Evolutionary conservation across 2,113 vertebrate genomes (phyloP), one percentile per base, ranked within the genome.

Genomic region (Irena cyanogastra): DNA sequence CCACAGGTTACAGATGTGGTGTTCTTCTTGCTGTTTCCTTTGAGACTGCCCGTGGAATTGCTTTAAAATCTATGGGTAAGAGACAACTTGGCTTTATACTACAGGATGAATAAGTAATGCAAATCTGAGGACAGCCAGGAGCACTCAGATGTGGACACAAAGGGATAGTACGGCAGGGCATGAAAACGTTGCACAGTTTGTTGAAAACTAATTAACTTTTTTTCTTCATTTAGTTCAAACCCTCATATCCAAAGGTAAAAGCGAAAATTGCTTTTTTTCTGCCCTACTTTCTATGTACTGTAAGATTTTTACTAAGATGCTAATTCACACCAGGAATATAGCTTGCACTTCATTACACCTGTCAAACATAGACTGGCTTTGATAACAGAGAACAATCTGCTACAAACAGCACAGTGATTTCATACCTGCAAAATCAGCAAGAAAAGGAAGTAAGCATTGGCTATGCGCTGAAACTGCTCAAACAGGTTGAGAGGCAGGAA

Each of bases 401-500:
- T 76, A 37, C 52, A 77, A 92, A 79, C 19, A 83, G 22, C 49
- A 47, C 8, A n/a, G 13, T 53, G 49, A 63, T 72, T 87, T 72
- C 95, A 66, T 97, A 99, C 99, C 99, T 99, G 99, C 33, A 99
- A 97, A 74, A 98, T 82, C 64, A 99, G 97, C 90, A 99, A 98
- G 96, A 98, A 97, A 52, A 99, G 97, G 96, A 99, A 99, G 97
- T 99, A 99, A 37, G 98, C 98, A n/a, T 99, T 99, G 93, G 99
- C 99, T 69, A 99, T 98, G 91, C 99, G 98, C 97, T 98, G 98
- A 93, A 99, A 99, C 98, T 99, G 99, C 94, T 99, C 99, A 47
- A 99, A 99, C 39, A 99, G 98, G 97, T 99, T 99, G 86, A 99
- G 97, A 11, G 99, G 99, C 94, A 99, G 98, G 97, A 99, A 99